Conservation (phyloP, 2,113 vertebrate genomes). For the Aegotheles bennettii region DNA sequence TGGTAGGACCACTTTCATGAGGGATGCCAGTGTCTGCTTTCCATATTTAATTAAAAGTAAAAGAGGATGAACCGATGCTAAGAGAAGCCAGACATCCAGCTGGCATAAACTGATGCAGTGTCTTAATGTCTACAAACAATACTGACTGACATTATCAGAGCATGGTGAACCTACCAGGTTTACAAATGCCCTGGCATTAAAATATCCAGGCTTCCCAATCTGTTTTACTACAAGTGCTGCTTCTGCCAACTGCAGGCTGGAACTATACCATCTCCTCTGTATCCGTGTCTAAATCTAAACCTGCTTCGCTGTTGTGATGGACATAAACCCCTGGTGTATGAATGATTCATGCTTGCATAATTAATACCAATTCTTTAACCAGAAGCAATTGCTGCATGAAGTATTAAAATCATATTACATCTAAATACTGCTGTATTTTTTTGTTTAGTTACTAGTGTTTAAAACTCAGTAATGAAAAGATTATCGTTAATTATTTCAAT, state of each 20-base stretch:
- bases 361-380: not conserved
- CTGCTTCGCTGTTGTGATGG: not conserved
- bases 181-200: not conserved
- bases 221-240: not conserved
- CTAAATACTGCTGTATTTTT: not conserved
- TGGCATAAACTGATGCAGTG: not conserved
- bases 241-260: not conserved
- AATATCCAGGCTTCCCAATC: not conserved
- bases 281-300: not conserved
- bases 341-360: not conserved
- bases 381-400: not conserved
- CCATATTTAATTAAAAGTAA: not conserved
- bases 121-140: not conserved
- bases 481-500: not conserved
- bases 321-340: not conserved
- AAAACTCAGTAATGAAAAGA: not conserved
- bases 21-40: not conserved
- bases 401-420: not conserved
- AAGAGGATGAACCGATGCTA: not conserved
- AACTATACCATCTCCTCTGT: not conserved
- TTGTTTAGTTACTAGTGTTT: not conserved
- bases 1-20: not conserved
- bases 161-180: not conserved
- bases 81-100: not conserved
- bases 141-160: not conserved